Evolutionary conservation across 1,140 invertebrate species (phyloP).

Genomic region (Halotydeus destructor): DNA sequence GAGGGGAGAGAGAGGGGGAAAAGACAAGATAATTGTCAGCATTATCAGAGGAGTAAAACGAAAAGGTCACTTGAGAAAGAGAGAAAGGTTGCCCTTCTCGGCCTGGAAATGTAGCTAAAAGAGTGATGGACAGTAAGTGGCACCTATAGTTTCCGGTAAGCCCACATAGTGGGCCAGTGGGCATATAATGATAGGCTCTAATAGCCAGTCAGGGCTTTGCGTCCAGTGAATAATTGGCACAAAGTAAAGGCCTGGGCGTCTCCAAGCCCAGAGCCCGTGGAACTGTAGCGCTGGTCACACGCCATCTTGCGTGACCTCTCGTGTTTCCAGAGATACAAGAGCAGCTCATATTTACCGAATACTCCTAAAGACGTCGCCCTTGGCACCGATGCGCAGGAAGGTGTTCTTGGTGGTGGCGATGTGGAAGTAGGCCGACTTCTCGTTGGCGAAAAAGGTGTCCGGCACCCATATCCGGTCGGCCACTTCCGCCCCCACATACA

Average conservation of each 20-base stretch:
- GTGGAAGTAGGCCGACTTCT: constrained; percentile 88
- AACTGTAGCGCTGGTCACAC: no score
- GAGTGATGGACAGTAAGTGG: neutral
- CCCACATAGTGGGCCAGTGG: no score
- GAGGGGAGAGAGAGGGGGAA: neutral
- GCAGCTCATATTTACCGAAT: constrained; percentile 69
- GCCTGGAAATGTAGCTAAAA: neutral
- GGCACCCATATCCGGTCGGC: constrained; percentile 33
- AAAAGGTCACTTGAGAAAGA: no score
- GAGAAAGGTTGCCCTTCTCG: no score
- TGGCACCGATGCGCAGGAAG: constrained; percentile 83
- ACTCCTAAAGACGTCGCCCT: constrained; percentile 78
- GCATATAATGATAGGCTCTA: no score
- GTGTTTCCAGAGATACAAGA: no score
- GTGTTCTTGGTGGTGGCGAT: constrained; percentile 90
- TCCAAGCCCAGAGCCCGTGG: no score
- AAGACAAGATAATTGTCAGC: neutral
- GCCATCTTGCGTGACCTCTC: no score
- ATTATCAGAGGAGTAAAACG: neutral
- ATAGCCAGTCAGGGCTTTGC: no score
- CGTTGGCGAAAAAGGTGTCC: constrained; percentile 91
- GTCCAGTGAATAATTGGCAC: no score
- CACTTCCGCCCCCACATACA: constrained; percentile 17
- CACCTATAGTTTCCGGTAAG: no score
- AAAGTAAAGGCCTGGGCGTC: no score